Evolutionary conservation across 2,888 invertebrate genomes (phyloP).

Genomic region (Scrobipalpa costella): DNA sequence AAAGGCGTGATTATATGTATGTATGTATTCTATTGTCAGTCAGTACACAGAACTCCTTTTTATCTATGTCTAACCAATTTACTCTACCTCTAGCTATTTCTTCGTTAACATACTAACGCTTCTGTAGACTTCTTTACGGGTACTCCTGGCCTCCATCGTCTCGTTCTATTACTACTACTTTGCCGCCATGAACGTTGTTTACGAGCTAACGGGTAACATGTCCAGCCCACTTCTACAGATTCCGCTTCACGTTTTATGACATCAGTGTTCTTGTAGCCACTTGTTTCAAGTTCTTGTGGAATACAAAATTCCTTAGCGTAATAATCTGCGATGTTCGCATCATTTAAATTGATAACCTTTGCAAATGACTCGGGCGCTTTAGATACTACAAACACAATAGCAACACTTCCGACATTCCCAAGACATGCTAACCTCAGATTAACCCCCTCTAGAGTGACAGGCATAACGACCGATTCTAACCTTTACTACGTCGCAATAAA

Average conservation of each 20-base stretch:
- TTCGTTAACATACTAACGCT: too few species aligned
- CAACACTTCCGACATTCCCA: slow-evolving; percentile 31
- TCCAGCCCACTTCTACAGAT: not conserved
- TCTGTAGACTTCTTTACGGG: too few species aligned
- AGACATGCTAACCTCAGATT: slow-evolving; percentile 32
- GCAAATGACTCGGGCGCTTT: not conserved
- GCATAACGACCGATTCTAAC: slow-evolving; percentile 32
- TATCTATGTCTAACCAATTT: too few species aligned
- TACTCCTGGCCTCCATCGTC: too few species aligned
- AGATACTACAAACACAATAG: slow-evolving; percentile 30
- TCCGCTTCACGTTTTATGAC: not conserved
- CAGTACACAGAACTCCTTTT: too few species aligned
- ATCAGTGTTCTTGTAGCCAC: not conserved
- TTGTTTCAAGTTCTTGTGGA: too few species aligned
- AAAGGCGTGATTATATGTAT: too few species aligned
- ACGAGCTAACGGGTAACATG: not conserved
- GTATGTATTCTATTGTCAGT: too few species aligned
- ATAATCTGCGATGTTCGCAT: not conserved
- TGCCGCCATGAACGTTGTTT: not conserved
- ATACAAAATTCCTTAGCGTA: too few species aligned
- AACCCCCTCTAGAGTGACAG: slow-evolving; percentile 25
- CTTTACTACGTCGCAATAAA: slow-evolving; percentile 38
- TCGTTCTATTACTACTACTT: not conserved
- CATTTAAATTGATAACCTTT: not conserved
- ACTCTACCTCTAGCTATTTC: too few species aligned